Evolutionary conservation across 2,797 vertebrate genomes (phyloP), one percentile per base, ranked within the genome.

Genomic region (Octomys mimax): DNA sequence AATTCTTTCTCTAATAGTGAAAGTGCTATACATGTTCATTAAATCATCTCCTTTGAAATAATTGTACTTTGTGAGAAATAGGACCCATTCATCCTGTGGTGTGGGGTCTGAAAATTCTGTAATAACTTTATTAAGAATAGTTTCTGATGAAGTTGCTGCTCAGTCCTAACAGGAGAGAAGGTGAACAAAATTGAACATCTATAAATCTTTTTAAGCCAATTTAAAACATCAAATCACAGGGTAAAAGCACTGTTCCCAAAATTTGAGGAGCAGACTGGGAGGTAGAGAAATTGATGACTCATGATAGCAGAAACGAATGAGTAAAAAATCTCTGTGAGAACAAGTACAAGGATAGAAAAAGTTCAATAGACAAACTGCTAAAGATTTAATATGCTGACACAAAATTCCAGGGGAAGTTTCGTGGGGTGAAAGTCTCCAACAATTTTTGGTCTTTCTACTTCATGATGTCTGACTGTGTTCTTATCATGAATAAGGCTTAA

Each of bases 21-120:
- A 19, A 24, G 16, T 73, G 1, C 36, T 87, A 33, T 89, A 84
- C 80, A 36, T 94, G 68, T 66, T 95, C 79, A 92, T 96, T 97
- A 95, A 89, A 86, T 19, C 87, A 39, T 42, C 31, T 91, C 61
- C 61, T 92, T 61, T 92, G 84, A 96, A 87, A 96, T 39, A 12
- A 52, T 61, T 93, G 54, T 1, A 82, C 39, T 92, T 92, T 57
- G 70, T 89, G 77, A 3, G 5, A 93, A 94, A 42, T 71, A 94
- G 19, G 19, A 31, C n/a, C 36, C 19, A 87, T 96, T 96, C 95
- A 84, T 89, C n/a, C 91, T 19, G n/a, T 57, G 19, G 26, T 75
- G 70, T 11, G 46, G 39, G 33, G 39, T 93, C 42, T 92, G 28
- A 80, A 87, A 73, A 68, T 6, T 85, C 21, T 75, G 21, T 61